Conservation (phyloP, 2,113 vertebrate species). For the Acanthochromis polyacanthus region DNA sequence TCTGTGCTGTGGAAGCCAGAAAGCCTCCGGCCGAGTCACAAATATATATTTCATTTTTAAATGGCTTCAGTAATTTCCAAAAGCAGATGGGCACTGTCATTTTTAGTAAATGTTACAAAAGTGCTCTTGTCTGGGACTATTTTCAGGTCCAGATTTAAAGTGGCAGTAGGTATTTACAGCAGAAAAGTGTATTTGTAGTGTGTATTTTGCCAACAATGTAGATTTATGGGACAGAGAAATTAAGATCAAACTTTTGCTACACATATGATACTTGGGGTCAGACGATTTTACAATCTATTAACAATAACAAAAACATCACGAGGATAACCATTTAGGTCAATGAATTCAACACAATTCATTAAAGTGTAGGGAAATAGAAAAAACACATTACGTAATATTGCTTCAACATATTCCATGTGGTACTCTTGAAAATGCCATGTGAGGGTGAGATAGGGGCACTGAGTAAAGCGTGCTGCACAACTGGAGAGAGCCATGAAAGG, state of each 20-base stretch:
- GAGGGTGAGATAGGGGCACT: not conserved
- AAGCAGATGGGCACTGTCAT: not conserved
- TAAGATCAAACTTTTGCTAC: too few relatives aligned
- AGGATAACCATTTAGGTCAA: not conserved
- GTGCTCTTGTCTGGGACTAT: not conserved
- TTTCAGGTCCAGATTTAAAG: slow-evolving; percentile 5
- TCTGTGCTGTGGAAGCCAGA: not conserved
- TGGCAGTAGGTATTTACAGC: not conserved
- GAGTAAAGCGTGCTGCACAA: slow-evolving; percentile 12
- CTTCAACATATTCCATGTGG: slow-evolving; percentile 8
- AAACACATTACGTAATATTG: not conserved
- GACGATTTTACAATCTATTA: too few relatives aligned
- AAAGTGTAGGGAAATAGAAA: slow-evolving; percentile 1
- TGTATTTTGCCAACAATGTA: not conserved
- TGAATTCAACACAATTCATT: slow-evolving; percentile 4
- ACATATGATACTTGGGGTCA: too few relatives aligned
- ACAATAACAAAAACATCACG: too few relatives aligned
- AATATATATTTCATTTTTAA: slow-evolving; percentile 2
- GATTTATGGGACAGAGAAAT: too few relatives aligned
- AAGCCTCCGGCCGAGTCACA: not conserved
- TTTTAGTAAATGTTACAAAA: slow-evolving; percentile 11
- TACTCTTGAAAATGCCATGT: slow-evolving; percentile 2
- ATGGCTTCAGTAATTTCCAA: not conserved
- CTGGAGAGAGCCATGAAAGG: slow-evolving; percentile 21
- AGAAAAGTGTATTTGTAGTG: not conserved